A percentile compares a stretch with the other conserved stretches of the same genome.
Evolutionary conservation across 2,888 invertebrate species (phyloP).

Genomic region (Acronicta aceris): DNA sequence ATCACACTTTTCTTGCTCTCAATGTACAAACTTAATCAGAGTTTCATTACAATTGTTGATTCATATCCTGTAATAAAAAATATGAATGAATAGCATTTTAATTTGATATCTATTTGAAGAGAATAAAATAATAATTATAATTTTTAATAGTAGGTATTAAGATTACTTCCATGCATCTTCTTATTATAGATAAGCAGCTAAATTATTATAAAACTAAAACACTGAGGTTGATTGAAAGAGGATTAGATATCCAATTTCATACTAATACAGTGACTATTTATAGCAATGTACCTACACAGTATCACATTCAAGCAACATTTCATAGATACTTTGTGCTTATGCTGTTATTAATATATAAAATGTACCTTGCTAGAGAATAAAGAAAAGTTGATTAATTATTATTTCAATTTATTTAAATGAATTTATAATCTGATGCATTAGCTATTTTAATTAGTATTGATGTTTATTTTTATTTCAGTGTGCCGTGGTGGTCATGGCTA

Average conservation of each 20-base stretch:
- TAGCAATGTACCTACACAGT: slow-evolving; percentile 25
- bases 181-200: neutral
- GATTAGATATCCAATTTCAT: slow-evolving; percentile 42
- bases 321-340: slow-evolving; percentile 14
- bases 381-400: slow-evolving; percentile 2
- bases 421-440: neutral
- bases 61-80: slow-evolving; percentile 69
- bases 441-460: neutral
- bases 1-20: slow-evolving; percentile 63
- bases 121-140: neutral
- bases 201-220: neutral
- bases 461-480: slow-evolving; percentile 70
- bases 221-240: slow-evolving; percentile 18
- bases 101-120: neutral
- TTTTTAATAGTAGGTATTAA: neutral
- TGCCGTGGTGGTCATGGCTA: slow-evolving; percentile 91
- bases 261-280: slow-evolving; percentile 28
- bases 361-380: neutral
- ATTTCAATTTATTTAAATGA: neutral
- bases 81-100: slow-evolving; percentile 24
- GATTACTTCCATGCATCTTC: neutral
- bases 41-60: slow-evolving; percentile 75
- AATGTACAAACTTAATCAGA: slow-evolving; percentile 75
- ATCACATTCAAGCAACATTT: slow-evolving; percentile 8
- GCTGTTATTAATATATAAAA: slow-evolving; percentile 4